Evolutionary conservation across 2,888 invertebrate species (phyloP).

Genomic region (Agapostemon virescens): DNA sequence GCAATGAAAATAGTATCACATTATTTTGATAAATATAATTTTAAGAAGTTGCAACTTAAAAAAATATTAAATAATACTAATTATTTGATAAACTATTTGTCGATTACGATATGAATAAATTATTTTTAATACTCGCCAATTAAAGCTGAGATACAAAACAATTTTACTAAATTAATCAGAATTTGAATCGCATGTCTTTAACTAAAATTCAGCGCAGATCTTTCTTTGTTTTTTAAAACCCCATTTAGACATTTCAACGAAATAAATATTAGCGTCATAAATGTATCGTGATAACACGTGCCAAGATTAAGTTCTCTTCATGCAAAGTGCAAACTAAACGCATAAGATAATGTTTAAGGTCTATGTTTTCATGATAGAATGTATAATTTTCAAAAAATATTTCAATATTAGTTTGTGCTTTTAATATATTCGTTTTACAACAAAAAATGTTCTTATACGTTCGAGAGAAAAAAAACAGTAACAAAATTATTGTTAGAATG

Average conservation of each 20-base stretch:
- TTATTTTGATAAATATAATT: neutral
- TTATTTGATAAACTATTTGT: neutral
- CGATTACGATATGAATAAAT: neutral
- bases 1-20: neutral
- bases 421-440: neutral
- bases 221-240: conserved; percentile 12
- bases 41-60: neutral
- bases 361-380: neutral
- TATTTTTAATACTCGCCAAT: neutral
- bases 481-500: neutral
- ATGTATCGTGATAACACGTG: conserved; percentile 42
- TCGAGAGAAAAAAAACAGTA: no score
- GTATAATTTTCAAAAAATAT: conserved; percentile 10
- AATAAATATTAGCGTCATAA: conserved; percentile 46
- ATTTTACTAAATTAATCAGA: neutral
- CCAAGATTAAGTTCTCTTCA: conserved; percentile 41
- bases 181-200: neutral
- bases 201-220: conserved; percentile 6
- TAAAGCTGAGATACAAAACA: neutral
- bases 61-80: neutral
- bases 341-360: conserved; percentile 36
- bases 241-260: conserved; percentile 12
- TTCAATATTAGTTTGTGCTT: neutral
- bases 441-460: neutral
- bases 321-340: conserved; percentile 26